Conservation (phyloP, 2,888 invertebrate species). For the Cryptocephalus primarius region DNA sequence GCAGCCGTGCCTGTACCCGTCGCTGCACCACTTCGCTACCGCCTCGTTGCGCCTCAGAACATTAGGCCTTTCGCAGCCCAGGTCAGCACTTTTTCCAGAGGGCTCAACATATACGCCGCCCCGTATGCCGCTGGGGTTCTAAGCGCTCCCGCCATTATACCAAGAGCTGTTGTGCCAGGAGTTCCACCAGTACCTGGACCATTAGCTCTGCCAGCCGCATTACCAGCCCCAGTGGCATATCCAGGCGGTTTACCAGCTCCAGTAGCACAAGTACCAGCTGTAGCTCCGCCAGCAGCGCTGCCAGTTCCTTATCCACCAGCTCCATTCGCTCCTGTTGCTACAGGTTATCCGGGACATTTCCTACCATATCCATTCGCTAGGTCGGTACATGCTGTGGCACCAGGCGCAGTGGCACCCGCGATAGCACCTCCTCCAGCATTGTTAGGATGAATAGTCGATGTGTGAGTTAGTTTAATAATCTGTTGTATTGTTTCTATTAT, state of each 20-base stretch:
- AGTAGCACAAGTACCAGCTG: background rate
- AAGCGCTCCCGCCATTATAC: conserved; percentile 17
- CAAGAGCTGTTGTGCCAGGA: conserved; percentile 12
- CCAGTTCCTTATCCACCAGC: background rate
- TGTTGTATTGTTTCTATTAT: too few species aligned
- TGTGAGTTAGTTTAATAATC: too few species aligned
- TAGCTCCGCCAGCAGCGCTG: conserved; percentile 22
- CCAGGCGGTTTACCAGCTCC: conserved; percentile 22
- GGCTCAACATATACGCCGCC: conserved; percentile 38
- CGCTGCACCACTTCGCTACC: conserved; percentile 21
- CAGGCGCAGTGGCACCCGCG: conserved; percentile 12
- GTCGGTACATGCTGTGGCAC: conserved; percentile 24
- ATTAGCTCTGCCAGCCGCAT: conserved; percentile 4
- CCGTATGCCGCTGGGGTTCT: conserved; percentile 25
- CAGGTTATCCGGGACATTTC: conserved; percentile 8
- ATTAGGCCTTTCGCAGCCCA: conserved; percentile 52
- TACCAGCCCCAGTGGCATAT: conserved; percentile 7
- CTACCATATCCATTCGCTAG: conserved; percentile 11
- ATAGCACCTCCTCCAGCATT: background rate
- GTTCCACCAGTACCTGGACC: background rate
- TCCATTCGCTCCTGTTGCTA: conserved; percentile 1
- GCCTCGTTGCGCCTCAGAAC: conserved; percentile 49
- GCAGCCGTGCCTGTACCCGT: conserved; percentile 5
- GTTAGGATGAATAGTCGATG: background rate
- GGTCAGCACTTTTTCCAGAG: conserved; percentile 42